Conservation (phyloP, 2,797 vertebrate genomes). For the Sparidentex hasta region DNA sequence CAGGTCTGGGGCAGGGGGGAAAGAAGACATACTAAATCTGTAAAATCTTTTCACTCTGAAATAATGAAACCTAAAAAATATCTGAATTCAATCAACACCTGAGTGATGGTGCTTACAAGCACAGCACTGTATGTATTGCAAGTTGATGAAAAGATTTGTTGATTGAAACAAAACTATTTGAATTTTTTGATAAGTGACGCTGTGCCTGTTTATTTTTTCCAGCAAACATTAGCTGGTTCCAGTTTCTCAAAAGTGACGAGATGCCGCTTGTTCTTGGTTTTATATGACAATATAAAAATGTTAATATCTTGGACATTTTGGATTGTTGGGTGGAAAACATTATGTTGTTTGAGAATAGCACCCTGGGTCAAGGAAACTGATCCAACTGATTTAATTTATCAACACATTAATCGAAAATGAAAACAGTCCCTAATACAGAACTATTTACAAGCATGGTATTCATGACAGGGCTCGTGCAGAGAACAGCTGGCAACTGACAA, state of each 20-base stretch:
- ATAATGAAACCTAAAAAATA: neutral
- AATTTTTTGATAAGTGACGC: neutral
- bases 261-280: neutral
- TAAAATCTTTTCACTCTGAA: neutral
- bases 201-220: neutral
- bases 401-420: neutral
- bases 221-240: neutral
- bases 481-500: neutral
- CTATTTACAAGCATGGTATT: neutral
- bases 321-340: neutral
- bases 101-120: neutral
- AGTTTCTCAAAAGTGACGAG: neutral
- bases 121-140: neutral
- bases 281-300: too few relatives aligned
- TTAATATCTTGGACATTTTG: neutral
- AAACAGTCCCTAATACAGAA: neutral
- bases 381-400: neutral
- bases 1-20: conserved; percentile 72
- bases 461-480: neutral
- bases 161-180: neutral
- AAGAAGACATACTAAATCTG: neutral
- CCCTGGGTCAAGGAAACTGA: neutral
- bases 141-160: neutral
- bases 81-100: neutral
- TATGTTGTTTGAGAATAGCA: neutral